Evolutionary conservation across 2,888 invertebrate species (phyloP), one percentile per base, ranked within the genome.

Genomic region (Drosophila nr. medialis): DNA sequence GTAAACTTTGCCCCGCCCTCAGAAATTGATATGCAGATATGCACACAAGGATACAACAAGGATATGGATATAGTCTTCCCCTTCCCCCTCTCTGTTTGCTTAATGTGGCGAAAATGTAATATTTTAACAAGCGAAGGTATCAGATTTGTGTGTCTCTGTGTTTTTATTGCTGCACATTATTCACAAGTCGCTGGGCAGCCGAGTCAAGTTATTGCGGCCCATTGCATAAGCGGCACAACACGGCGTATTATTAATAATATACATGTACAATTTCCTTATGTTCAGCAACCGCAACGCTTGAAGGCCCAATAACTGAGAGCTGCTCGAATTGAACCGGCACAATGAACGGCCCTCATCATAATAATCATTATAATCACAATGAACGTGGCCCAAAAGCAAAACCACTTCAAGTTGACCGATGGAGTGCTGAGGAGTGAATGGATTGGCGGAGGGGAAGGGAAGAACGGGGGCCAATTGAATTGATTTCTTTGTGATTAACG

Each of bases 51-150:
- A 66, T 55, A 63, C 45, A 50, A 51, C 54, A 49, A 27, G 27
- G 49, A 59, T 72, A 62, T 62, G 24, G 49, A 50, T 64, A 30
- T 10, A 45, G 30, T 11, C 45, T 7, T 4, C 15, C 4, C 29
- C 15, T 1, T 40, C 27, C 30, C 0, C 58, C 56, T 0, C 24
- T 2, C 0, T 54, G 49, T 29, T 24, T 70, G 83, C 36, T 55
- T 65, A 85, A 81, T 85, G 75, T 81, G 83, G 73, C 80, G 83
- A 82, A 81, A 76, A 84, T 77, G 64, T 72, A 70, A 70, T 72
- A 84, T 73, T 70, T 84, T 84, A 81, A 80, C 77, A 72, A 81
- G 70, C 72, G 54, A 29, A 64, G 56, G 66, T 80, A 80, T 84
- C 63, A 63, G 58, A 67, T 80, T 68, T 65, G 61, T 56, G 54